Conservation (phyloP, 2,888 invertebrate species). For the Idaea dimidiata region DNA sequence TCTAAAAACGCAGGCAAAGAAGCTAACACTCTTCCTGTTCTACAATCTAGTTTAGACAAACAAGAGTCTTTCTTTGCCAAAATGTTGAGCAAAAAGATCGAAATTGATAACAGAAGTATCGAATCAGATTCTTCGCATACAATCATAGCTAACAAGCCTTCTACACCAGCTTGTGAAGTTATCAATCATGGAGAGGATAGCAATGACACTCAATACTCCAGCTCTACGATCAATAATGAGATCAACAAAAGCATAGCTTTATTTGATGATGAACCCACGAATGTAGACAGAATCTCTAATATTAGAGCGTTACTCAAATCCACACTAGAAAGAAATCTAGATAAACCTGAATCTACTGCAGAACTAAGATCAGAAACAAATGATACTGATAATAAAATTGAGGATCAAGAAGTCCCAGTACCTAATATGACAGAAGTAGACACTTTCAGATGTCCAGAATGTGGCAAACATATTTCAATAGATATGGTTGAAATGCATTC, state of each 20-base stretch:
- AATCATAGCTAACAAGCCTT: conserved; percentile 28
- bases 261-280: conserved; percentile 63
- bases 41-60: conserved; percentile 53
- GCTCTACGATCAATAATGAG: conserved; percentile 71
- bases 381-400: conserved; percentile 13
- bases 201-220: conserved; percentile 65
- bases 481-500: conserved; percentile 84
- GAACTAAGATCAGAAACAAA: conserved; percentile 13
- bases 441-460: conserved; percentile 81
- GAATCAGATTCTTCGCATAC: conserved; percentile 20
- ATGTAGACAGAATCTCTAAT: conserved; percentile 50
- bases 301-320: conserved; percentile 59
- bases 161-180: conserved; percentile 51
- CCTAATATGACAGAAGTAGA: conserved; percentile 25
- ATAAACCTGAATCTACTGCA: conserved; percentile 8
- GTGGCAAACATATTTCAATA: conserved; percentile 79
- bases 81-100: conserved; percentile 46
- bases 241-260: conserved; percentile 71
- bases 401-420: not conserved
- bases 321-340: conserved; percentile 25
- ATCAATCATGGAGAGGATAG: conserved; percentile 58
- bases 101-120: conserved; percentile 21
- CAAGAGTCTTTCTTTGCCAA: conserved; percentile 76
- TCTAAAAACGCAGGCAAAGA: conserved; percentile 9
- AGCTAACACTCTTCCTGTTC: conserved; percentile 16